Conservation (phyloP, 2,797 vertebrate species). For the Bradypodion pumilum region DNA sequence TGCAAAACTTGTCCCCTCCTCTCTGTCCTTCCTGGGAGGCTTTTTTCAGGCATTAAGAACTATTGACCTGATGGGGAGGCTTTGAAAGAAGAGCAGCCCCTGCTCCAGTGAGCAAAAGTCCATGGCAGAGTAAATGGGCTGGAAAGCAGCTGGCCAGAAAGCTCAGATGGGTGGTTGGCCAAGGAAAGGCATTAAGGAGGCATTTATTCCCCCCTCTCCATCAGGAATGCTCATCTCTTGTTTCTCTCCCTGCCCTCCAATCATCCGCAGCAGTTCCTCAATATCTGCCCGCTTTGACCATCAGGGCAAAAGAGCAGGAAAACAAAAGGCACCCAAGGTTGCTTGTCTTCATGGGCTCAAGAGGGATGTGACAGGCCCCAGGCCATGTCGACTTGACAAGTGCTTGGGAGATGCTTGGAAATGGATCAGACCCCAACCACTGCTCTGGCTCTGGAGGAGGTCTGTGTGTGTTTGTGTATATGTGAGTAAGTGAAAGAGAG, state of each 20-base stretch:
- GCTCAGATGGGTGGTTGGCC: neutral
- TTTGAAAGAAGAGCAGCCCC: neutral
- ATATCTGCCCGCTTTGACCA: slow-evolving; percentile 16
- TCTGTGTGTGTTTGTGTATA: neutral
- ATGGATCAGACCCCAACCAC: neutral
- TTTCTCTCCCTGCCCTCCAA: too few species aligned
- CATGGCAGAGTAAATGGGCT: neutral
- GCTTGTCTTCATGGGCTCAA: slow-evolving; percentile 31
- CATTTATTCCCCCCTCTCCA: neutral
- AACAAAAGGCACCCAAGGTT: slow-evolving; percentile 21
- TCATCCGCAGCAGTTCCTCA: neutral
- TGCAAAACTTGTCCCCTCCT: neutral
- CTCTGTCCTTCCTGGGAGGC: neutral
- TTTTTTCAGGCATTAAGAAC: neutral
- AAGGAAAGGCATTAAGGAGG: neutral
- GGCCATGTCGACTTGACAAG: neutral
- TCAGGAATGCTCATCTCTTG: neutral
- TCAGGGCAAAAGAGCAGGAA: slow-evolving; percentile 27
- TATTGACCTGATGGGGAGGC: neutral
- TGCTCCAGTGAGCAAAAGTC: neutral
- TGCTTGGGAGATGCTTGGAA: neutral
- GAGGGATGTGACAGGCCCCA: neutral
- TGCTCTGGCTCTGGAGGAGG: neutral
- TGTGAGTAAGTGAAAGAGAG: neutral
- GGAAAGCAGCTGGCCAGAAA: neutral